Conservation (phyloP, 1,140 invertebrate species). For the Calephelis virginiensis region DNA sequence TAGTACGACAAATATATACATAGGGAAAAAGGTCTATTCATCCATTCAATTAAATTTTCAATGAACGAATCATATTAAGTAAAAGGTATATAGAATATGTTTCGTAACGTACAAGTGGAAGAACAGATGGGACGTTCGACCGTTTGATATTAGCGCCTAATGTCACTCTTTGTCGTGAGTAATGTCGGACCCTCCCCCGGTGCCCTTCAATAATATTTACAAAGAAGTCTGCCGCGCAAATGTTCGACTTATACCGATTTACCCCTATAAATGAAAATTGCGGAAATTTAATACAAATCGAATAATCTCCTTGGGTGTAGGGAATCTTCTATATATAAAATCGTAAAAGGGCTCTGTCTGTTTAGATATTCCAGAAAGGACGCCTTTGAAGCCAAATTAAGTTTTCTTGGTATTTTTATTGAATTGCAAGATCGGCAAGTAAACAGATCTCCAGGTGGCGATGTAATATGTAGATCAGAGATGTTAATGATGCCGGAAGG, state of each 20-base stretch:
- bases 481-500: too few species aligned
- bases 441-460: too few species aligned
- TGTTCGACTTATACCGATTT: slow-evolving; percentile 45
- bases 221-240: slow-evolving; percentile 58
- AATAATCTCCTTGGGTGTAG: slow-evolving; percentile 67
- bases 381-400: too few species aligned
- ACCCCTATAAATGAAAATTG: slow-evolving; percentile 71
- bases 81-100: slow-evolving; percentile 8
- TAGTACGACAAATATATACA: too few species aligned
- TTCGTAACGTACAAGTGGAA: slow-evolving; percentile 19
- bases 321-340: slow-evolving; percentile 60
- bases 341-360: too few species aligned
- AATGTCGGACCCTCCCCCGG: slow-evolving; percentile 56
- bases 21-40: too few species aligned
- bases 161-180: slow-evolving; percentile 65
- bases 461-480: too few species aligned
- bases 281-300: slow-evolving; percentile 77
- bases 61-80: background rate
- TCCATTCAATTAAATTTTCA: too few species aligned
- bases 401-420: too few species aligned
- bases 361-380: too few species aligned
- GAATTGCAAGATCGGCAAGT: too few species aligned
- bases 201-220: slow-evolving; percentile 69
- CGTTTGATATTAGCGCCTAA: slow-evolving; percentile 51
- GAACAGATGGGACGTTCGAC: slow-evolving; percentile 59